Percentiles rank a stretch among this genome's conserved stretches.
phyloP scores from a whole-genome alignment of 2,888 invertebrate genomes.

The Harpalus rufipes region DNA sequence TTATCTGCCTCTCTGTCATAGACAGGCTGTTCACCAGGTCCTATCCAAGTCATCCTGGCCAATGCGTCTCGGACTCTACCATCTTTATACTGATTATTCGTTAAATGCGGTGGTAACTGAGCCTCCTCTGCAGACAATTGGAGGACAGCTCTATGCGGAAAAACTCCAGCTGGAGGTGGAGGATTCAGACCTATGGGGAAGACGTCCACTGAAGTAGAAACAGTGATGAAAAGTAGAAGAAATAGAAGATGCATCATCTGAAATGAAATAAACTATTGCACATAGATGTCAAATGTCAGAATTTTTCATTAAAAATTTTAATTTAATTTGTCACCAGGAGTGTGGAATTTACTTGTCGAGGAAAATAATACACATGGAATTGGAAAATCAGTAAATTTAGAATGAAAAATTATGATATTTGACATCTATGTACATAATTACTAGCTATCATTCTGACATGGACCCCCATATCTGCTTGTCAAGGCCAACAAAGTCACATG shows the following conservation, averaged over 20 bases:
- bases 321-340: too few relatives aligned
- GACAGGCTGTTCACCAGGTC: slow-evolving; percentile 82
- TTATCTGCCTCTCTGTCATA: slow-evolving; percentile 81
- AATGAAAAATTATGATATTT: too few relatives aligned
- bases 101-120: slow-evolving; percentile 79
- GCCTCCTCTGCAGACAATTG: slow-evolving; percentile 81
- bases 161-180: neutral
- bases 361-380: too few relatives aligned
- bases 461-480: too few relatives aligned
- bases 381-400: too few relatives aligned
- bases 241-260: neutral
- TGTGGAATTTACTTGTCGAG: too few relatives aligned
- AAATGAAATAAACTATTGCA: neutral
- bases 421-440: too few relatives aligned
- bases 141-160: slow-evolving; percentile 80
- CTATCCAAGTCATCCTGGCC: slow-evolving; percentile 81
- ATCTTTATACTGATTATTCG: slow-evolving; percentile 81
- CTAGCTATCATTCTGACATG: too few relatives aligned
- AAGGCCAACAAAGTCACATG: too few relatives aligned
- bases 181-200: slow-evolving; percentile 14
- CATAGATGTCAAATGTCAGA: too few relatives aligned
- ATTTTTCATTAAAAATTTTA: too few relatives aligned
- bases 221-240: neutral
- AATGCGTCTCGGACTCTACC: neutral
- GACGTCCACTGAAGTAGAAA: neutral